Conservation (phyloP, 2,797 vertebrate species). For the Myotis findleyi region DNA sequence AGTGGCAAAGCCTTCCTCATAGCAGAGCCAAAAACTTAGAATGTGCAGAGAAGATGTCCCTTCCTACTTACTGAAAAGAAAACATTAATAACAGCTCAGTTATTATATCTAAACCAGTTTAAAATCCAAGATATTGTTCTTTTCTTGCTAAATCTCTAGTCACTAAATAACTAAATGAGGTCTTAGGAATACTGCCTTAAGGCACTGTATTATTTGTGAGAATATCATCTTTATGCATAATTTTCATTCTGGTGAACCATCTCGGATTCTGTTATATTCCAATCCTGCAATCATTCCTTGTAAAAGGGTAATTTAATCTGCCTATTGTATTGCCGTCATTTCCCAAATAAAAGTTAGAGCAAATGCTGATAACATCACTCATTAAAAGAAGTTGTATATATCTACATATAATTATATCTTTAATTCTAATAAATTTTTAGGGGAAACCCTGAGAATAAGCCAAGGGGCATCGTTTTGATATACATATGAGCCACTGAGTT, state of each 20-base stretch:
- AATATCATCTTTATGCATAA: constrained; percentile 68
- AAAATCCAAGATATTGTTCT: constrained; percentile 64
- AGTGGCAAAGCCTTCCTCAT: constrained; percentile 68
- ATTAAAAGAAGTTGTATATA: constrained; percentile 30
- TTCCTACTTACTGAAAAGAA: constrained; percentile 72
- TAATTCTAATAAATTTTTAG: constrained; percentile 17
- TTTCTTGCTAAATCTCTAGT: constrained; percentile 12
- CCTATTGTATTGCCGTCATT: neutral
- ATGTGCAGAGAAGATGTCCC: constrained; percentile 74
- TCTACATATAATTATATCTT: neutral
- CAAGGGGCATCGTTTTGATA: neutral
- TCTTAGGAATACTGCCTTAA: constrained; percentile 69
- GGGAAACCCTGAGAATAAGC: constrained; percentile 6
- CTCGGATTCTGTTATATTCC: neutral
- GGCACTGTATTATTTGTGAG: constrained; percentile 12
- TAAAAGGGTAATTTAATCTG: constrained; percentile 16
- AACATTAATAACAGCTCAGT: constrained; percentile 77
- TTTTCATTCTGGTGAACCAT: constrained; percentile 35
- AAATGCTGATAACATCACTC: constrained; percentile 57
- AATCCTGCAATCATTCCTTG: constrained; percentile 8
- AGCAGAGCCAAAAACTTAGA: constrained; percentile 75
- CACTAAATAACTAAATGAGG: constrained; percentile 36
- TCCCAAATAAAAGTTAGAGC: constrained; percentile 5
- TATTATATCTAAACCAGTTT: constrained; percentile 63
- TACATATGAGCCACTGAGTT: neutral